Base-by-base conservation (phyloP, 37 sponge, comb jelly and placozoan genomes). In the Ianthella basta region DNA sequence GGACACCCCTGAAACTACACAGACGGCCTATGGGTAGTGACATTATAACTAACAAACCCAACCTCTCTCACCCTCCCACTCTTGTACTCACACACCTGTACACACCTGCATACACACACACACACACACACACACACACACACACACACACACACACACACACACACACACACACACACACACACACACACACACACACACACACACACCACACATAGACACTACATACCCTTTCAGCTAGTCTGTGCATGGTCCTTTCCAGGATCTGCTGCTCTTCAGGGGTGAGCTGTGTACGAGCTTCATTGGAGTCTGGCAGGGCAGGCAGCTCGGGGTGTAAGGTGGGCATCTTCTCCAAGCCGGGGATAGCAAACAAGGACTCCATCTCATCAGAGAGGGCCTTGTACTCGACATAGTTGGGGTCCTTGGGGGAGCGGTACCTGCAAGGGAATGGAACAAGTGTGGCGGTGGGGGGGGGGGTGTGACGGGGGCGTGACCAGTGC, bases 141-240 rank as follows among this genome's bases (percentile, higher is more conserved):
- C 32, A 60, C 64, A 37, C 59, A 55, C 20, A 83, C 59, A 50
- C 81, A 79, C 81, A 36, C 41, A 25, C 15, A 59, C 33, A 30
- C 14, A 5, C 37, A 59, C 34, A 10, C 63, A 82, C 4, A 55
- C 6, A 20, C 19, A 27, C 32, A 15, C 29, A 16, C 59, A 80
- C 59, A 16, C 57, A 15, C 30, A 55, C 80, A 80, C 27, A 80
- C 27, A n/a, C 27, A 5, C 59, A 4, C 27, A 13, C 57, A 78
- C 79, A 41, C 60, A 10, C 33, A 81, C 81, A 56, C 38, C 35
- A n/a, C 88, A 68, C 55, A n/a, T n/a, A n/a, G n/a, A n/a, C n/a
- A n/a, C n/a, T n/a, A n/a, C 90, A 56, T 69, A 95, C 96, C 82
- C 85, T 83, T 60, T 93, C 89, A 29, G 97, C 94, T 21, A 96